Conservation (phyloP, 2,888 invertebrate genomes). For the Amblyteles armatorius region DNA sequence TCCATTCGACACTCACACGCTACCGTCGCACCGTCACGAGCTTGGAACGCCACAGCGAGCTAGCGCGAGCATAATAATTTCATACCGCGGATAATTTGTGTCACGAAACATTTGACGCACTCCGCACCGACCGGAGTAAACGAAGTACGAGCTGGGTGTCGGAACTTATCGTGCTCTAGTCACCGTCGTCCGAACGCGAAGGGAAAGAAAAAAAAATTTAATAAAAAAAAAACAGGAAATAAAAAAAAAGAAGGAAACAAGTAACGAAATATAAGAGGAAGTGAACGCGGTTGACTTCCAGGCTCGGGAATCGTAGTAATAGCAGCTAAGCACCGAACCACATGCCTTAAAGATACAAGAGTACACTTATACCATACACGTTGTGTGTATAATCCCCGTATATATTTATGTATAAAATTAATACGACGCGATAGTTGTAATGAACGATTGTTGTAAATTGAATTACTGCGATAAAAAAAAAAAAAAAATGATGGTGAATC, state of each 20-base stretch:
- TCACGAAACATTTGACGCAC: background rate
- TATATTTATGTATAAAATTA: slow-evolving; percentile 64
- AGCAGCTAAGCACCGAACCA: slow-evolving; percentile 76
- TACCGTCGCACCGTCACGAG: slow-evolving; percentile 59
- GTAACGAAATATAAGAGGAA: slow-evolving; percentile 11
- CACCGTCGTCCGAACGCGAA: slow-evolving; percentile 16
- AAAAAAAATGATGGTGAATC: slow-evolving; percentile 19
- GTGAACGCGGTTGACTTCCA: slow-evolving; percentile 62
- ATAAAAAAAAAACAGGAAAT: background rate
- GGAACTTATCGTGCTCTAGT: slow-evolving; percentile 3
- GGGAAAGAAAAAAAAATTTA: background rate
- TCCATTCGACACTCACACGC: slow-evolving; percentile 50
- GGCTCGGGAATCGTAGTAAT: slow-evolving; percentile 68
- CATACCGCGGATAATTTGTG: slow-evolving; percentile 15
- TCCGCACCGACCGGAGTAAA: slow-evolving; percentile 1
- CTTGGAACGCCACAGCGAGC: slow-evolving; percentile 52
- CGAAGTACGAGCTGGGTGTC: background rate
- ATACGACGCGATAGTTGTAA: background rate
- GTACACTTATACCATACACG: slow-evolving; percentile 67
- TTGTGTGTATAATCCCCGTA: slow-evolving; percentile 58
- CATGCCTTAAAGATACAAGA: slow-evolving; percentile 75
- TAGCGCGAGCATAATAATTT: slow-evolving; percentile 6
- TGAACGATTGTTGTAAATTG: slow-evolving; percentile 7
- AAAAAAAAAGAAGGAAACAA: slow-evolving; percentile 21
- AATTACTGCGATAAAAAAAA: background rate